A percentile compares a stretch with the other conserved stretches of the same genome.
These are phyloP conservation scores for Typhlomys cinereus DNA, from an alignment of 2,113 vertebrate species.

Conservation along the genomic window DNA sequence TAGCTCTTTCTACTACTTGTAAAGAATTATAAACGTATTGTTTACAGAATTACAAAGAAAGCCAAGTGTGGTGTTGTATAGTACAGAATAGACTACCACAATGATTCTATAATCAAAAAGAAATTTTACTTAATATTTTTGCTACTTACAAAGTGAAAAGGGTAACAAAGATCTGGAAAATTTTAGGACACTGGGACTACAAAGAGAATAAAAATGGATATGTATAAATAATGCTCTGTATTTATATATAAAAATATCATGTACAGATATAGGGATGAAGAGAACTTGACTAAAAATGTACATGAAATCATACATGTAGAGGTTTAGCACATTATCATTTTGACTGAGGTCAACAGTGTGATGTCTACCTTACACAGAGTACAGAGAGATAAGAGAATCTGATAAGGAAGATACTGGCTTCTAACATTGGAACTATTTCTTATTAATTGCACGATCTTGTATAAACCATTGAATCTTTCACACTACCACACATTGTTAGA, in stretches of 20 bases:
- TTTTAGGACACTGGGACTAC: constrained; percentile 40
- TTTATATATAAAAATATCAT: constrained; percentile 55
- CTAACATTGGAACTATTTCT: background rate
- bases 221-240: constrained; percentile 45
- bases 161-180: constrained; percentile 63
- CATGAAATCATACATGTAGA: constrained; percentile 26
- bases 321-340: constrained; percentile 8
- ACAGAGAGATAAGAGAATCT: background rate
- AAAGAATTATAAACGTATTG: background rate
- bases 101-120: constrained; percentile 48
- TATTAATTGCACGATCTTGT: background rate
- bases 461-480: background rate
- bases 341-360: background rate
- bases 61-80: background rate
- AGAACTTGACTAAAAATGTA: constrained; percentile 43
- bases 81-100: background rate
- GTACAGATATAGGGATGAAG: constrained; percentile 42
- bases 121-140: constrained; percentile 41
- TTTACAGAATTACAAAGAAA: background rate
- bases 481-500: background rate
- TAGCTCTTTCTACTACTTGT: background rate
- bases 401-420: background rate
- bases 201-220: constrained; percentile 50
- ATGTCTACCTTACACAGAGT: background rate
- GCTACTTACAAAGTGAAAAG: constrained; percentile 42